phyloP scores from a whole-genome alignment of 2,888 invertebrate genomes.

The Cataglyphis rosenhaueri region DNA sequence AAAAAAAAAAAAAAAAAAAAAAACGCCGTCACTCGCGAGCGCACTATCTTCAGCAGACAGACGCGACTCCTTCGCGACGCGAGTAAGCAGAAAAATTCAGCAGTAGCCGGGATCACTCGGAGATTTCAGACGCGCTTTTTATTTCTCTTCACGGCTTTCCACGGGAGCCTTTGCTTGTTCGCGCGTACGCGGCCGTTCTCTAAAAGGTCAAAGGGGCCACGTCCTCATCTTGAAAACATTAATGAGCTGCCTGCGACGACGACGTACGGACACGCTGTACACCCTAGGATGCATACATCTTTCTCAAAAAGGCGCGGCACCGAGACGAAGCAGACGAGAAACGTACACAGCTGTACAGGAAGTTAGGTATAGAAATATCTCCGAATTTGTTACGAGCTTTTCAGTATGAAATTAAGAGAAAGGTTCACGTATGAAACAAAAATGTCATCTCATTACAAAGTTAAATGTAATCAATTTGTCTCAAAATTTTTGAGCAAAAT shows the following conservation, averaged over 20 bases:
- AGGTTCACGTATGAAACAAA: not conserved
- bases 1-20: not conserved
- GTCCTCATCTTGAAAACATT: slow-evolving; percentile 72
- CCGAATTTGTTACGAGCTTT: slow-evolving; percentile 14
- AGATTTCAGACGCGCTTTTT: slow-evolving; percentile 70
- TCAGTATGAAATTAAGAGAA: slow-evolving; percentile 19
- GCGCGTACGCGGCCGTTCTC: slow-evolving; percentile 66
- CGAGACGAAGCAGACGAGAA: slow-evolving; percentile 25
- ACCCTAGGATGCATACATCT: slow-evolving; percentile 38
- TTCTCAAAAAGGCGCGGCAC: slow-evolving; percentile 42
- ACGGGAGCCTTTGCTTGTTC: slow-evolving; percentile 64
- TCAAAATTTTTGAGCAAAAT: not conserved
- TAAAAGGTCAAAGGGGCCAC: slow-evolving; percentile 72
- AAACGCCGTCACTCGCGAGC: slow-evolving; percentile 52
- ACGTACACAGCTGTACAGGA: slow-evolving; percentile 17
- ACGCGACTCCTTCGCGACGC: slow-evolving; percentile 53
- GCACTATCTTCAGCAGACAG: slow-evolving; percentile 56
- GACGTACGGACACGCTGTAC: slow-evolving; percentile 30
- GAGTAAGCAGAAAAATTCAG: slow-evolving; percentile 52
- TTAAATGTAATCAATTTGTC: slow-evolving; percentile 1
- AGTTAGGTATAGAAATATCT: slow-evolving; percentile 19
- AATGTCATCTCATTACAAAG: not conserved
- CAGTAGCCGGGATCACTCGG: slow-evolving; percentile 63
- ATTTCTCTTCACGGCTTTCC: slow-evolving; percentile 51
- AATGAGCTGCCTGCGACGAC: slow-evolving; percentile 68